Conservation (phyloP, 2,797 vertebrate genomes). For the Columba guinea region DNA sequence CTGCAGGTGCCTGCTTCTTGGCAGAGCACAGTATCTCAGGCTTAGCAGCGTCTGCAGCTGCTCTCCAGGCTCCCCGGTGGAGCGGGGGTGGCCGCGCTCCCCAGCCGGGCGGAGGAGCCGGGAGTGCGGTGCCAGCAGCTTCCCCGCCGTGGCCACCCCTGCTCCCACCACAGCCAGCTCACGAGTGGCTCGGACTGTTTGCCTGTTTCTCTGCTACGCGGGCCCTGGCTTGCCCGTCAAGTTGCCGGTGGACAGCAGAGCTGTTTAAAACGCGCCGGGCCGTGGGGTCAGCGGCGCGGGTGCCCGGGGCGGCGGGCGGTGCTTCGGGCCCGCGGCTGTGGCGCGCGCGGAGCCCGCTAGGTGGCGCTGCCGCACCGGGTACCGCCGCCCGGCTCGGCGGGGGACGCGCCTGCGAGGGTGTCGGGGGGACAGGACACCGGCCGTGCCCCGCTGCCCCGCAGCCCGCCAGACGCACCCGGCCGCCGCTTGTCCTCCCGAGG, state of each 20-base stretch:
- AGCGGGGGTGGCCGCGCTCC: background rate
- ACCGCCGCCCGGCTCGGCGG: background rate
- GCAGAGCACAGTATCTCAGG: background rate
- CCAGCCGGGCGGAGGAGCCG: background rate
- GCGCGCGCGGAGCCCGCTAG: rapidly evolving
- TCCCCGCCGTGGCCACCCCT: no score
- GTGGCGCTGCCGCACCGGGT: background rate
- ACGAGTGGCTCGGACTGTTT: rapidly evolving
- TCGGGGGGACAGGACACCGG: no score
- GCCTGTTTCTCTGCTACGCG: background rate
- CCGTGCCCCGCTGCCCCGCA: no score
- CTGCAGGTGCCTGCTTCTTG: background rate
- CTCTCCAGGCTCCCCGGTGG: background rate
- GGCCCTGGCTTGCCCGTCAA: background rate
- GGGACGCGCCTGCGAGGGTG: no score
- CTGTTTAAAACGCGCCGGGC: no score
- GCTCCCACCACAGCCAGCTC: rapidly evolving
- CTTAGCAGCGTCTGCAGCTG: background rate
- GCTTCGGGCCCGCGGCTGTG: background rate
- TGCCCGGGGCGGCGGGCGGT: background rate
- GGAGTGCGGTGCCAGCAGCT: no score
- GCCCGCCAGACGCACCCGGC: no score
- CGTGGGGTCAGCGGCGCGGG: background rate
- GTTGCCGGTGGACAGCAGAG: background rate
- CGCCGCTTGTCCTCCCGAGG: background rate